Evolutionary conservation across 2,888 invertebrate genomes (phyloP), one percentile per base, ranked within the genome.

Genomic region (Cheilosia vernalis): DNA sequence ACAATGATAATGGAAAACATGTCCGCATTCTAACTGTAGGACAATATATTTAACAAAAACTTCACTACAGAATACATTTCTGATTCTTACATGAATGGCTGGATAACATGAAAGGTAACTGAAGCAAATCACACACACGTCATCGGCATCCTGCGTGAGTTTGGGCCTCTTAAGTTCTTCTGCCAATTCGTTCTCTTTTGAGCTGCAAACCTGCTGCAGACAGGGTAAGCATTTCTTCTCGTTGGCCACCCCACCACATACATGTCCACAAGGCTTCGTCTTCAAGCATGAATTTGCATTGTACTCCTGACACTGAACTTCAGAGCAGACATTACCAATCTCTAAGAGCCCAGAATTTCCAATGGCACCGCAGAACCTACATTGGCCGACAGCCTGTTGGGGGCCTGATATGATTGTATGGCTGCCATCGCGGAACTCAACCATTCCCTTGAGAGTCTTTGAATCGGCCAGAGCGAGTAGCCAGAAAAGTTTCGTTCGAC

Each of bases 41-140:
- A 37, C 56, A 44, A 24, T 30, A 19, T 1, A 73, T 49, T n/a
- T 24, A 49, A 7, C 67, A 60, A 9, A 40, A 4, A 17, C 9
- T 2, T 60, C 4, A 1, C n/a, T 4, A 1, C 13, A 24, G 4
- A 1, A 21, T 2, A 9, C 47, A 37, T 1, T 17, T 2, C 9
- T 15, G 7, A 56, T 24, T 19, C 88, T 89, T 90, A 96, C 96
- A 93, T 97, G 97, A 90, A 99, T 95, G 2, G 98, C 97, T 10
- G 99, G 99, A 0, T 99, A 98, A 87, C 97, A 98, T 37, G 98
- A 97, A 47, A 47, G 47, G 47, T 47, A 47, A 47, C 47, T 98
- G 92, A 99, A 99, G 92, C 99, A 99, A 89, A 99, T 98, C 97
- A 99, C 99, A 92, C 99, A 99, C 98, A 99, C 98, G 91, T 99